Evolutionary conservation across 2,888 invertebrate species (phyloP).

Genomic region (Heteropelma amictum): DNA sequence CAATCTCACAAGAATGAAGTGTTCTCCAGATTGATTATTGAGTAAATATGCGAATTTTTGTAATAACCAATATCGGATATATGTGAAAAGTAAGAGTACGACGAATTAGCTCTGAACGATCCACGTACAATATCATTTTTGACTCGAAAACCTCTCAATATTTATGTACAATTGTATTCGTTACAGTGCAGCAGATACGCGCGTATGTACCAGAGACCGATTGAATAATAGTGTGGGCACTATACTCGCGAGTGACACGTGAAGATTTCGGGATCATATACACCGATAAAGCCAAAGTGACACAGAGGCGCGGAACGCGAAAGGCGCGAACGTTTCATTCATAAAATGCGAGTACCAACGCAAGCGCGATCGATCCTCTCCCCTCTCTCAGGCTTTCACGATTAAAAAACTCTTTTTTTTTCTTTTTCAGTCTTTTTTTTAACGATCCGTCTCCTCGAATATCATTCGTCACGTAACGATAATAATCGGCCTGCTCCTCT

Average conservation of each 20-base stretch:
- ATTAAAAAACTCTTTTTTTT: neutral
- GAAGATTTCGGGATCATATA: constrained; percentile 31
- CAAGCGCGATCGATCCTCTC: constrained; percentile 37
- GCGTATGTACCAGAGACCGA: constrained; percentile 5
- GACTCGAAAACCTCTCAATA: no score
- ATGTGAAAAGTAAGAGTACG: no score
- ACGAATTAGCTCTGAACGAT: no score
- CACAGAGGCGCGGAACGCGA: neutral
- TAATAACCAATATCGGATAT: no score
- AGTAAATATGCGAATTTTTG: no score
- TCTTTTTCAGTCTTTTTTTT: constrained; percentile 11
- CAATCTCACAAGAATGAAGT: no score
- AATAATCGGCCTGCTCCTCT: constrained; percentile 1
- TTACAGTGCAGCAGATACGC: neutral
- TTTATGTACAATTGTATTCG: neutral
- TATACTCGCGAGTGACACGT: constrained; percentile 22
- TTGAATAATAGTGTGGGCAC: constrained; percentile 10
- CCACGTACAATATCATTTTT: no score
- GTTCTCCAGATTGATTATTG: no score
- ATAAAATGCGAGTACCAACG: constrained; percentile 30
- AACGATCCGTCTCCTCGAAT: constrained; percentile 19
- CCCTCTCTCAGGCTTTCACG: no score
- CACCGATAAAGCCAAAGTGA: constrained; percentile 27
- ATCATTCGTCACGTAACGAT: constrained; percentile 23
- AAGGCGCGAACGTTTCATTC: constrained; percentile 42